Evolutionary conservation across 2,797 vertebrate genomes (phyloP), one percentile per base, ranked within the genome.

Genomic region (Gymnothorax reevesii): DNA sequence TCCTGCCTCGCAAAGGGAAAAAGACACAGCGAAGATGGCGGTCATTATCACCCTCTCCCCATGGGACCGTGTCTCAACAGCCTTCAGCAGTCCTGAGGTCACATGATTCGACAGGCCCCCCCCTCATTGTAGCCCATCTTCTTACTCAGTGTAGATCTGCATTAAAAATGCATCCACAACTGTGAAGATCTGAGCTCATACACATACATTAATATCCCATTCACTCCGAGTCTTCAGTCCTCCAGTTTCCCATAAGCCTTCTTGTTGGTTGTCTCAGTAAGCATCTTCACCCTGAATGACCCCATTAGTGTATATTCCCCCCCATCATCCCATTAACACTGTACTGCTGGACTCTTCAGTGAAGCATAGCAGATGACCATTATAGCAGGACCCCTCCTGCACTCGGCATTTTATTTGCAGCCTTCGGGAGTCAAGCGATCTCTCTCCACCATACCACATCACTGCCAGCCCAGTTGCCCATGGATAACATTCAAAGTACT

Each of bases 1-100:
- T 95, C 95, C 95, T 95, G 93, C 91, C 69, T 60, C 87, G 86
- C 27, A 27, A 82, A 88, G 52, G 5, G 9, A 86, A 77, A 1
- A 17, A 57, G 71, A 64, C 60, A 33, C 33, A 59, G 55, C 49
- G 85, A 52, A 71, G 64, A 57, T 55, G 17, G 54, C 15, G 64
- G 22, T n/a, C 49, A 22, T 42, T 9, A 7, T 79, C 42, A 17
- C 80, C 33, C 55, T 12, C 10, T 15, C 3, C 62, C 64, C 1
- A 12, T 57, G 54, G 4, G 22, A 2, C 17, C 4, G 7, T 27
- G 7, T 57, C 20, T 22, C 80, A 57, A 55, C n/a, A 22, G 8
- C n/a, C 25, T 22, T 57, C 54, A 20, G 49, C 20, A 2, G 54
- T 15, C 77, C 54, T 9, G 6, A 12, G 42, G 27, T 57, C 54